Base-by-base conservation (phyloP, 2,113 vertebrate species). In the Daboia siamensis region DNA sequence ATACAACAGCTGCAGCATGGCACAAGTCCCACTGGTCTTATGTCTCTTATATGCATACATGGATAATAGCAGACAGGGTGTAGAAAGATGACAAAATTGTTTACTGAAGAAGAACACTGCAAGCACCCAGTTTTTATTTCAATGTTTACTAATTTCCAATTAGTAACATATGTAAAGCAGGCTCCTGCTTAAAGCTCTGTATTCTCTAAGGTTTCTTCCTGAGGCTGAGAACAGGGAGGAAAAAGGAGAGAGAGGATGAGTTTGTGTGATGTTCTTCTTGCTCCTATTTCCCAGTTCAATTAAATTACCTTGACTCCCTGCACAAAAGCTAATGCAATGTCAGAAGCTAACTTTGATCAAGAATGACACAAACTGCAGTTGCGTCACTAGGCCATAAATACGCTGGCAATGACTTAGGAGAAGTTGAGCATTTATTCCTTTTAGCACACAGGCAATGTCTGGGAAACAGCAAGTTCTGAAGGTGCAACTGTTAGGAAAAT, bases 1-100 rank as follows among this genome's bases (percentile, higher is more conserved):
- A 84, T 15, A 93, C 96, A 96, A 94, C 89, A 91, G 12, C 12
- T 39, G 88, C 46, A 93, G 91, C 93, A 94, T 20, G 86, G 93
- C 87, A 61, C 59, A 57, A 57, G 86, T 59, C 88, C 90, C 93
- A 96, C 89, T 56, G 93, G 94, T 64, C 93, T 89, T 95, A 55
- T 21, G 39, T 39, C 10, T n/a, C n/a, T 39, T 21, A 44, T 1
- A 90, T 15, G 44, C 46, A 86, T 86, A 26, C 88, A 48, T 91
- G 33, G 46, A 96, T 61, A 87, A 13, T 51, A 80, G 33, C 20
- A 80, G 74, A 39, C 74, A 80, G 7, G 33, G 17, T 17, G 17
- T 33, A 80, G 74, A 80, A 80, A 44, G 74, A 39, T 44, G 33
- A 44, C 74, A 44, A 80, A 80, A 80, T 80, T 80, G 93, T 80